Evolutionary conservation across 2,113 vertebrate species (phyloP), one percentile per base, ranked within the genome.

Genomic region (Asarcornis scutulata): DNA sequence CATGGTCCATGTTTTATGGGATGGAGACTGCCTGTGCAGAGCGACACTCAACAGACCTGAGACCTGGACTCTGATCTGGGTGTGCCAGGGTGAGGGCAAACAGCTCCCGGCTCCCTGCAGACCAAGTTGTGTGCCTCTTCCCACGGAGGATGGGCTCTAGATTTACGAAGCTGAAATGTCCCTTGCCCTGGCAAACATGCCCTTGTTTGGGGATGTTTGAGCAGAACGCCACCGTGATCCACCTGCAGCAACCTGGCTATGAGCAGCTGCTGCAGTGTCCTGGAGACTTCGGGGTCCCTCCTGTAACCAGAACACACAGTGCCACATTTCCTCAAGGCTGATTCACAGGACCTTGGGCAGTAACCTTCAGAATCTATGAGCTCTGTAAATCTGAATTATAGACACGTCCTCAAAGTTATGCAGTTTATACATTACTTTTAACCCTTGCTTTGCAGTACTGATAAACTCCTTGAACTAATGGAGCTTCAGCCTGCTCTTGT

Each of bases 61-160:
- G 9, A 36, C 15, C 55, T 89, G 93, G 88, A 97, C 95, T 96
- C 91, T 96, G 96, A n/a, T 58, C 95, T 73, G 94, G 96, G 96
- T n/a, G 96, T 85, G 96, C 68, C 87, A 0, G 48, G 21, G 2
- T 32, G 48, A 52, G 63, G 59, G 36, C 52, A 92, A 93, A 88
- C 88, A 89, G 5, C 58, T 58, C 31, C 2, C 55, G 32, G 75
- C 55, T 88, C 64, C n/a, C 63, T 78, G 60, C 16, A 14, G 2
- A 3, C 53, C 2, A 2, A 67, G 58, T 67, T 67, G 79, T 44
- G 13, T 72, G 58, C 9, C 46, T 77, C 46, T 44, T 50, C 52
- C 34, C 17, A 5, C 1, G 0, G 40, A 59, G 5, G 22, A 8
- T 16, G 31, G 34, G 20, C 34, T 73, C 48, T 52, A 74, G 46